Evolutionary conservation across 1,140 invertebrate genomes (phyloP).

Genomic region (Drosophila pseudoananassae): DNA sequence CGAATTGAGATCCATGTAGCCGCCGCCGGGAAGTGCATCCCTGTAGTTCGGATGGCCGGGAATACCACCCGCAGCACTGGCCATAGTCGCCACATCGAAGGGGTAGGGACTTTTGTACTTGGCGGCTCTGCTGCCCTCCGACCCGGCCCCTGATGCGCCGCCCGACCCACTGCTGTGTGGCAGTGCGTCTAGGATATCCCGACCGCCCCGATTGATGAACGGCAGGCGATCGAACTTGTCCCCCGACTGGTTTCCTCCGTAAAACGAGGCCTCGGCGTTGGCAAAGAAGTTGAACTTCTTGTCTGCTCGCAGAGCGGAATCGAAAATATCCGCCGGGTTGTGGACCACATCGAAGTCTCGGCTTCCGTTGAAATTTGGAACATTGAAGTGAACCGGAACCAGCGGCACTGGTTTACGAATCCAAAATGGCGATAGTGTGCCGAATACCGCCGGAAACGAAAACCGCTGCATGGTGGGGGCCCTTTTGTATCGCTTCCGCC

Average conservation of each 20-base stretch:
- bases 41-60: slow-evolving; percentile 10
- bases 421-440: slow-evolving; percentile 84
- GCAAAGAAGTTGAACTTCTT: slow-evolving; percentile 83
- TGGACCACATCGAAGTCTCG: slow-evolving; percentile 81
- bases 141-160: slow-evolving; percentile 14
- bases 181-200: slow-evolving; percentile 43
- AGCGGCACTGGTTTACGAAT: slow-evolving; percentile 85
- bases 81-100: slow-evolving; percentile 55
- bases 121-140: slow-evolving; percentile 40
- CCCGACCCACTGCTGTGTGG: slow-evolving; percentile 34
- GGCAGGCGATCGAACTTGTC: slow-evolving; percentile 75
- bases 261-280: slow-evolving; percentile 72
- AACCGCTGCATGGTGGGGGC: slow-evolving; percentile 86
- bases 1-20: slow-evolving; percentile 62
- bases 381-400: slow-evolving; percentile 84
- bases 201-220: slow-evolving; percentile 57
- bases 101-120: slow-evolving; percentile 78
- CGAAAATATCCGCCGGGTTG: slow-evolving; percentile 72
- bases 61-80: slow-evolving; percentile 26
- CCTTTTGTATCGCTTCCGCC: slow-evolving; percentile 97
- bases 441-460: slow-evolving; percentile 83
- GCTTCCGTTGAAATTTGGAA: slow-evolving; percentile 74
- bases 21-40: slow-evolving; percentile 39
- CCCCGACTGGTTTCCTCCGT: slow-evolving; percentile 57
- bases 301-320: slow-evolving; percentile 65